Percentiles rank a stretch among this genome's conserved stretches.
These are phyloP conservation scores for Cacatua alba DNA, from an alignment of 2,113 vertebrate species.

Conservation along the genomic window DNA sequence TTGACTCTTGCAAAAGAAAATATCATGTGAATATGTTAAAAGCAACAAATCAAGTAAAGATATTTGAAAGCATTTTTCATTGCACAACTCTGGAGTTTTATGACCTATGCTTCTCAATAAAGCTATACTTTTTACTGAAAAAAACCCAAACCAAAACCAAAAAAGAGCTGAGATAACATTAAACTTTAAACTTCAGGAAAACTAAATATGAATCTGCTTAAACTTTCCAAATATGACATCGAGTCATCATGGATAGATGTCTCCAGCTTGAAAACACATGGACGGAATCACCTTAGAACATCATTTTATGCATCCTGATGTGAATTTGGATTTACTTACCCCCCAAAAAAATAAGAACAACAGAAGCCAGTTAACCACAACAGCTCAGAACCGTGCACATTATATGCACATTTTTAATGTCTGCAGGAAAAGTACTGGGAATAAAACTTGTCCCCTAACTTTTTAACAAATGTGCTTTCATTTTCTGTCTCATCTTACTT, in stretches of 20 bases:
- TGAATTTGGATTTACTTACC: too few species aligned
- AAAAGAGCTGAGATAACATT: background rate
- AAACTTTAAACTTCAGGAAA: background rate
- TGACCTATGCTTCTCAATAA: background rate
- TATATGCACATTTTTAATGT: background rate
- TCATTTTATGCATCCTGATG: too few species aligned
- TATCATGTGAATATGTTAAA: background rate
- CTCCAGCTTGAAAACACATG: too few species aligned
- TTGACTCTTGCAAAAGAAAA: background rate
- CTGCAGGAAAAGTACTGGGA: background rate
- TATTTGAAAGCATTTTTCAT: background rate
- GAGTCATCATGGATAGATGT: background rate
- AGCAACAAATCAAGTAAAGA: background rate
- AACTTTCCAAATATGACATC: background rate
- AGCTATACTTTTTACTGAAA: background rate
- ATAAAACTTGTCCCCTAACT: background rate
- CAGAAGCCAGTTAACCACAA: background rate
- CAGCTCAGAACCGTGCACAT: rapidly evolving
- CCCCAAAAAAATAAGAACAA: background rate
- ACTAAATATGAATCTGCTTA: background rate
- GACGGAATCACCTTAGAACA: too few species aligned
- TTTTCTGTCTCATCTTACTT: background rate
- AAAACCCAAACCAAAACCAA: background rate
- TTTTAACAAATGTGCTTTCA: background rate
- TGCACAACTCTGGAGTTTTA: background rate